Conservation (phyloP, 2,113 vertebrate species). For the Psephotus haematonotus region DNA sequence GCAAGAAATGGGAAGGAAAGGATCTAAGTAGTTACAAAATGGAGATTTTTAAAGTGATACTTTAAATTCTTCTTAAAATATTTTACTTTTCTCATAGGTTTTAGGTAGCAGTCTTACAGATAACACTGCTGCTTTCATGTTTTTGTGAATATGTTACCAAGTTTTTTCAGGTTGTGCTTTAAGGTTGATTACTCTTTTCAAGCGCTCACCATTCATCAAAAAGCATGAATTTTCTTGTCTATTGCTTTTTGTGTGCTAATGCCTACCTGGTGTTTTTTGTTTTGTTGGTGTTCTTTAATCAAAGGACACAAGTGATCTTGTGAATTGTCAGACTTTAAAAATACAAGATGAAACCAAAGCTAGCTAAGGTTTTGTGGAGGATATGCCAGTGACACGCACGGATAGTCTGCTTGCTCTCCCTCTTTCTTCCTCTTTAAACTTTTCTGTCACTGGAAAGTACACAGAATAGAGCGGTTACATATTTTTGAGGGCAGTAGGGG, state of each 20-base stretch:
- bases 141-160: neutral
- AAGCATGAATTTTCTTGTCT: neutral
- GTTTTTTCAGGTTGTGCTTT: neutral
- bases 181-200: neutral
- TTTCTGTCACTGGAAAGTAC: neutral
- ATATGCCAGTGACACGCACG: neutral
- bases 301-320: neutral
- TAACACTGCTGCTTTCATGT: neutral
- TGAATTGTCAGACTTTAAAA: neutral
- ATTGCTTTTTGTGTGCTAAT: neutral
- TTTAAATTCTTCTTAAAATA: neutral
- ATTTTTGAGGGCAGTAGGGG: neutral
- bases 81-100: neutral
- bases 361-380: neutral
- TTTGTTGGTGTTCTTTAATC: neutral
- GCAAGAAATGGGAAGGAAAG: neutral
- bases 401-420: neutral
- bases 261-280: neutral
- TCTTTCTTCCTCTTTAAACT: neutral
- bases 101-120: neutral
- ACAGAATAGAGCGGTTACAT: neutral
- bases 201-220: neutral
- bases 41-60: neutral
- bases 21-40: neutral
- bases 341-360: neutral